A percentile compares a stretch with the other conserved stretches of the same genome.
Evolutionary conservation across 1,140 invertebrate genomes (phyloP).

Genomic region (Onthophagus taurus): DNA sequence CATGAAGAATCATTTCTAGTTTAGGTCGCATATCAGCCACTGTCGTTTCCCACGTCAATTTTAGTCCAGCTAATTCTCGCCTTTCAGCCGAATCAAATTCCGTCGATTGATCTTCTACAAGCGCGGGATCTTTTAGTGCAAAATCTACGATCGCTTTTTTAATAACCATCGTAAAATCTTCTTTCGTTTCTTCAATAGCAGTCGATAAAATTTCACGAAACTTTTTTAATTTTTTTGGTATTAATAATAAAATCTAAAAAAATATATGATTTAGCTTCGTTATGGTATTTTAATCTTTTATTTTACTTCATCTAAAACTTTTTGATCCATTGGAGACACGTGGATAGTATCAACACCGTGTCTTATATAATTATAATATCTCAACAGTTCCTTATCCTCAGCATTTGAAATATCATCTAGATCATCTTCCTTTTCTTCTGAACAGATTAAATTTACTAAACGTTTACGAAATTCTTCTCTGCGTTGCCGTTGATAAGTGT

Average conservation of each 20-base stretch:
- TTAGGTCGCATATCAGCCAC: conserved; percentile 41
- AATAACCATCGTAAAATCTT: conserved; percentile 73
- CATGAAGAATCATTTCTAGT: conserved; percentile 57
- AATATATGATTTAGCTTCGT: not conserved
- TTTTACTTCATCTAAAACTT: conserved; percentile 46
- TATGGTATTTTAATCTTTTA: not conserved
- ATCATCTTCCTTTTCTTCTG: conserved; percentile 35
- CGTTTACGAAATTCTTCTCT: conserved; percentile 73
- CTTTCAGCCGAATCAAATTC: conserved; percentile 40
- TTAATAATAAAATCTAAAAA: conserved; percentile 2
- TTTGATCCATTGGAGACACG: conserved; percentile 65
- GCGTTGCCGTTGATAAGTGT: conserved; percentile 58
- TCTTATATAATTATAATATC: conserved; percentile 85
- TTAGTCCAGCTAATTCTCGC: conserved; percentile 52
- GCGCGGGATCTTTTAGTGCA: conserved; percentile 65
- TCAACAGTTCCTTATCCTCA: conserved; percentile 58
- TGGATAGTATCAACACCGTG: conserved; percentile 81
- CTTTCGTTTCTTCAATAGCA: conserved; percentile 54
- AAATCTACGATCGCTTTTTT: conserved; percentile 86
- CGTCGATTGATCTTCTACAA: conserved; percentile 30
- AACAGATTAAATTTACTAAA: conserved; percentile 53
- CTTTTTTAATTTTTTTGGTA: conserved; percentile 10
- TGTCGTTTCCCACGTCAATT: conserved; percentile 50
- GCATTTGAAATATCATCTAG: conserved; percentile 41
- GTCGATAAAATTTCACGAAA: not conserved